Conservation (phyloP, 2,888 invertebrate genomes). For the Tupiocoris notatus region DNA sequence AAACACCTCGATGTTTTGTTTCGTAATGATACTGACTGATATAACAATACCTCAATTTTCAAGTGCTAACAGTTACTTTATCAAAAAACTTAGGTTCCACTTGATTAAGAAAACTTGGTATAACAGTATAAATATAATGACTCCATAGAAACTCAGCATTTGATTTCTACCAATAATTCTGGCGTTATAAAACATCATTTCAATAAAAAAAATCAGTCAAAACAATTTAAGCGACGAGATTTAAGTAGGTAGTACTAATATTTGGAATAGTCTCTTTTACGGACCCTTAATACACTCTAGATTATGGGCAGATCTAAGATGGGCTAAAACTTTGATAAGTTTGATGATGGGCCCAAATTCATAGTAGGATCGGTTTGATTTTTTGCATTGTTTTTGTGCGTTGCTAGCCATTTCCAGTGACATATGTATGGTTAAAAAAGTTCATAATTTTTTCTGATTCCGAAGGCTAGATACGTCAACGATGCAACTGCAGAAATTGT, state of each 20-base stretch:
- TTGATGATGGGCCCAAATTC: not conserved
- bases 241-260: not conserved
- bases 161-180: too few relatives aligned
- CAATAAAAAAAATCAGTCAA: not conserved
- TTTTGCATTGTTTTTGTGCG: not conserved
- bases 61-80: too few relatives aligned
- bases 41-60: too few relatives aligned
- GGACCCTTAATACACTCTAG: not conserved
- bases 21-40: too few relatives aligned
- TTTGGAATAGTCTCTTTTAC: not conserved
- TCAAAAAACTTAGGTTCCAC: too few relatives aligned
- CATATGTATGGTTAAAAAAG: not conserved
- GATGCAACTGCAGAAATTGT: constrained; percentile 36
- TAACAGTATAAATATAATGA: too few relatives aligned
- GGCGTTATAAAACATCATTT: too few relatives aligned
- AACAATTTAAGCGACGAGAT: not conserved
- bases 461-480: constrained; percentile 27
- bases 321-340: not conserved
- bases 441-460: constrained; percentile 31
- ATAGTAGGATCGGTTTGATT: too few relatives aligned
- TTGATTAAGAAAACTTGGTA: too few relatives aligned
- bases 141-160: too few relatives aligned
- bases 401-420: not conserved
- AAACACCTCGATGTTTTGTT: too few relatives aligned
- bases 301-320: not conserved